These are phyloP conservation scores for Bombus sylvicola DNA, from an alignment of 1,140 invertebrate genomes.

Conservation along the genomic window DNA sequence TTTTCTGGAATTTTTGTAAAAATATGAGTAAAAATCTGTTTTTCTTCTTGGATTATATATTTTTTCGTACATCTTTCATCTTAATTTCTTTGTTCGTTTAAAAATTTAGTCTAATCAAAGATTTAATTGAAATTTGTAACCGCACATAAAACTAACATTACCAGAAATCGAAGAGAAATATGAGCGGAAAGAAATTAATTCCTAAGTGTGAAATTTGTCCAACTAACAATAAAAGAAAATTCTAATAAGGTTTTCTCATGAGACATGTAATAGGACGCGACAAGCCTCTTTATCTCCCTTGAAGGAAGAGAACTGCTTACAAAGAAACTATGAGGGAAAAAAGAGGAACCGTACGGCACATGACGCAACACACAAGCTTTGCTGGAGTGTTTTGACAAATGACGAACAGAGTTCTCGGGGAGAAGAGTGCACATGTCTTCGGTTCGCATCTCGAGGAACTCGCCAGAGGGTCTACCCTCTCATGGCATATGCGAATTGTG, in stretches of 20 bases:
- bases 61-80: neutral
- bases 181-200: neutral
- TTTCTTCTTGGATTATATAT: no score
- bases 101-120: no score
- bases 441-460: conserved; percentile 30
- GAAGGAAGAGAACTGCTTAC: neutral
- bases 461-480: conserved; percentile 35
- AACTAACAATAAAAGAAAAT: neutral
- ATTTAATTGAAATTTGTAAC: no score
- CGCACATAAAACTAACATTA: neutral
- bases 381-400: conserved; percentile 71
- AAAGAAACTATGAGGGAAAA: neutral
- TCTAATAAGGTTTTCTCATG: neutral
- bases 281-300: neutral
- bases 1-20: no score
- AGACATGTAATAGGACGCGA: neutral
- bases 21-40: no score
- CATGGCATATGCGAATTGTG: conserved; percentile 54
- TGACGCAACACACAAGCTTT: conserved; percentile 14
- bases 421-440: conserved; percentile 72
- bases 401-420: conserved; percentile 49
- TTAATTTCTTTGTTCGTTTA: neutral
- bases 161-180: neutral
- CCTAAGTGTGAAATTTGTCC: neutral
- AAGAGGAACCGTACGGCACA: conserved; percentile 21